phyloP scores from a whole-genome alignment of 2,113 vertebrate species.

The Oxygymnocypris stewartii region DNA sequence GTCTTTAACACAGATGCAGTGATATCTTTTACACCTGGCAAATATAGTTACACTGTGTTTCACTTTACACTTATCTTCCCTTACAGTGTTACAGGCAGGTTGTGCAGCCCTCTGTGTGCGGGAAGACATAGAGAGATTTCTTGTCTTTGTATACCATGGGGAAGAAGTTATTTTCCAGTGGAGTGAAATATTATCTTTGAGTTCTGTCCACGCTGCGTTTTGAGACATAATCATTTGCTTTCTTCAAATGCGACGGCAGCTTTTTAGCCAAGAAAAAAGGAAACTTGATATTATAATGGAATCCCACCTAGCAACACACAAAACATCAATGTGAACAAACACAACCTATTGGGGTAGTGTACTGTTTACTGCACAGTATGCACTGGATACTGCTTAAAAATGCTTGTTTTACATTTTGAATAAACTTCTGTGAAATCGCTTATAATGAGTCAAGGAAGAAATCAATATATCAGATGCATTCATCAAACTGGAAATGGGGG shows the following conservation, averaged over 20 bases:
- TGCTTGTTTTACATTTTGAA: too few relatives aligned
- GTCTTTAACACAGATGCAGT: constrained; percentile 11
- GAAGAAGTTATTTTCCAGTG: neutral
- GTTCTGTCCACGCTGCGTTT: neutral
- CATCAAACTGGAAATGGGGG: neutral
- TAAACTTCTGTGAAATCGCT: too few relatives aligned
- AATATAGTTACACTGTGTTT: constrained; percentile 1
- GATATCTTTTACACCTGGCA: constrained; percentile 21
- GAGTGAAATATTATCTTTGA: constrained; percentile 16
- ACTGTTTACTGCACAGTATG: neutral
- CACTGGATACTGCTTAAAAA: neutral
- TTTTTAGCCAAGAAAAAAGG: constrained; percentile 36
- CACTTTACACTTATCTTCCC: neutral
- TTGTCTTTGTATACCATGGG: neutral
- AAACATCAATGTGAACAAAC: constrained; percentile 27
- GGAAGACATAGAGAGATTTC: neutral
- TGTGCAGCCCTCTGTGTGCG: neutral
- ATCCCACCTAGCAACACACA: constrained; percentile 53
- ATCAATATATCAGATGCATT: neutral
- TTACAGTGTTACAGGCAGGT: neutral
- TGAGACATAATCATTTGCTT: neutral
- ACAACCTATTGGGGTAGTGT: neutral
- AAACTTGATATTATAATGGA: constrained; percentile 38
- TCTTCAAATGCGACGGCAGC: constrained; percentile 25
- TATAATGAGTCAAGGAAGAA: neutral